Evolutionary conservation across 2,797 vertebrate genomes (phyloP).

Genomic region (Pangasius sanitwongsei): DNA sequence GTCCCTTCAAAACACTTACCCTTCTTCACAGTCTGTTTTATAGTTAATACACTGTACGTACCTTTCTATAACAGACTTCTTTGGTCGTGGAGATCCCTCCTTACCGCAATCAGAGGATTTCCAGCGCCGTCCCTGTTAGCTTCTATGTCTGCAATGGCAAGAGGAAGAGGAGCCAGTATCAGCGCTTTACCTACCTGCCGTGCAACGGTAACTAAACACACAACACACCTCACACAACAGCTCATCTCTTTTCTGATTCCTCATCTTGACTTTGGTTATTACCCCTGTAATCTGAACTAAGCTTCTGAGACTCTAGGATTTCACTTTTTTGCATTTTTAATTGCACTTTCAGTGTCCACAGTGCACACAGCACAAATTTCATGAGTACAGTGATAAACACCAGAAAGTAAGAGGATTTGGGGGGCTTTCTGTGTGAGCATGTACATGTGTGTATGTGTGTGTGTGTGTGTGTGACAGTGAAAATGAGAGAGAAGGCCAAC

Average conservation of each 20-base stretch:
- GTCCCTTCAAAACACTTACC: background rate
- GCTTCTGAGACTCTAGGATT: conserved; percentile 44
- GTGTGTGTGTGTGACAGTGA: conserved; percentile 4
- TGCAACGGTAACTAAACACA: conserved; percentile 82
- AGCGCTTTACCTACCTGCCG: conserved; percentile 94
- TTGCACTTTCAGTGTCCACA: background rate
- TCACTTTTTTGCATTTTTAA: too few relatives aligned
- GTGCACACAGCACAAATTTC: background rate
- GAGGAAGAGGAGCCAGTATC: conserved; percentile 95
- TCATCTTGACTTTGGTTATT: background rate
- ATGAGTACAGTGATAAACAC: background rate
- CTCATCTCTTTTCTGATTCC: background rate
- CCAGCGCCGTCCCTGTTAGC: conserved; percentile 88
- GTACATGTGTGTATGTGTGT: conserved; percentile 35
- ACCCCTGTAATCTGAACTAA: conserved; percentile 53
- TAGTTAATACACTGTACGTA: background rate
- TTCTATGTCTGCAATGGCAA: conserved; percentile 98
- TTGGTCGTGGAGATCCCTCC: conserved; percentile 92
- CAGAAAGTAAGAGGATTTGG: background rate
- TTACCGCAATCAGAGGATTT: conserved; percentile 92
- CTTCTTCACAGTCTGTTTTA: background rate
- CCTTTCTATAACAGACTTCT: conserved; percentile 74
- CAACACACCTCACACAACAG: background rate
- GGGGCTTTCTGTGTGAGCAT: background rate
- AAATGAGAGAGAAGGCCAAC: conserved; percentile 4